Conservation (phyloP, 1,140 invertebrate genomes). For the Ladona fulva region DNA sequence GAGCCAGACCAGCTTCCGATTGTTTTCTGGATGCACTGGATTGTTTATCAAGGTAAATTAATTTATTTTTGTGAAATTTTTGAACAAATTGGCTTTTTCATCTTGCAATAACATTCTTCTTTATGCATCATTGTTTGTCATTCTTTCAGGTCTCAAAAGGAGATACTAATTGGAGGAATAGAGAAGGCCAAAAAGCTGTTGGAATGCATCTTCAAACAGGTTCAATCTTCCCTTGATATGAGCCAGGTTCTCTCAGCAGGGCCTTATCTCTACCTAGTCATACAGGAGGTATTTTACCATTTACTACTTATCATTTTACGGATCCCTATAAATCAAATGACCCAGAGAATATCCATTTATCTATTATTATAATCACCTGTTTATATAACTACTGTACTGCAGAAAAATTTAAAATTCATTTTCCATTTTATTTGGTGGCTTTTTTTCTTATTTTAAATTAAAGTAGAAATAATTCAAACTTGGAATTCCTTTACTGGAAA, state of each 20-base stretch:
- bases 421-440: too few relatives aligned
- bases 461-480: too few relatives aligned
- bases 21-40: slow-evolving; percentile 70
- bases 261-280: slow-evolving; percentile 78
- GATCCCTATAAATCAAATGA: too few relatives aligned
- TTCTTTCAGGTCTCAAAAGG: not conserved
- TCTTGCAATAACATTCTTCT: not conserved
- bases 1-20: slow-evolving; percentile 45
- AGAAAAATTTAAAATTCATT: too few relatives aligned
- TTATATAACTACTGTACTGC: too few relatives aligned
- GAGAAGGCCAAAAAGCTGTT: slow-evolving; percentile 65
- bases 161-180: slow-evolving; percentile 48
- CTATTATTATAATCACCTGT: too few relatives aligned
- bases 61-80: not conserved
- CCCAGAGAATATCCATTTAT: too few relatives aligned
- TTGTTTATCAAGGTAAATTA: slow-evolving; percentile 47
- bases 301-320: not conserved
- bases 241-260: slow-evolving; percentile 75
- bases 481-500: too few relatives aligned
- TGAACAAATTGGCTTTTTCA: not conserved
- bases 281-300: slow-evolving; percentile 53
- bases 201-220: slow-evolving; percentile 64
- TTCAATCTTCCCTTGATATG: slow-evolving; percentile 70
- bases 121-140: not conserved
- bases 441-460: too few relatives aligned